Conservation (phyloP, 1,140 invertebrate genomes). For the Conus betulinus region DNA sequence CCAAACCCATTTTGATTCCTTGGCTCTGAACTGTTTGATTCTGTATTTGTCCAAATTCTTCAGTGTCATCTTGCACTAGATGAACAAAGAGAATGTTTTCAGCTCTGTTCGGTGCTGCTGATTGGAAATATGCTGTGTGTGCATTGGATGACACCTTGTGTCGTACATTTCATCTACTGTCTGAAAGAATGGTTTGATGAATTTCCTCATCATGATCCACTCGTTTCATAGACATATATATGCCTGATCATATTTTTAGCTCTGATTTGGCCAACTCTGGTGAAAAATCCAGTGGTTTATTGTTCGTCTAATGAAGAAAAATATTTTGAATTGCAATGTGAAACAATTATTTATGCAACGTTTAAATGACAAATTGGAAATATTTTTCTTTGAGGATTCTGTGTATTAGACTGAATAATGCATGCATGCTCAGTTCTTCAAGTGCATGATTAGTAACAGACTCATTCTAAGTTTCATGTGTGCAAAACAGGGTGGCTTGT, state of each 20-base stretch:
- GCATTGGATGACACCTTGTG: neutral
- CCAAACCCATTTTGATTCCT: neutral
- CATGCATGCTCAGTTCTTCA: neutral
- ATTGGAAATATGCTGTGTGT: constrained; percentile 1
- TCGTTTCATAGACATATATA: neutral
- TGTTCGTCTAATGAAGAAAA: no score
- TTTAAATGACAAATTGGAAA: no score
- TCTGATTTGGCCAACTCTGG: neutral
- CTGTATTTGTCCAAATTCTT: neutral
- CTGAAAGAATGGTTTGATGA: neutral
- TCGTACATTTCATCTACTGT: neutral
- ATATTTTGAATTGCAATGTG: no score
- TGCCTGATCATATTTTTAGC: neutral
- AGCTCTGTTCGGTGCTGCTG: neutral
- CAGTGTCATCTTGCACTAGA: neutral
- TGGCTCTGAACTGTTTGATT: neutral
- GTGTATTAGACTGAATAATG: neutral
- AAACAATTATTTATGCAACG: no score
- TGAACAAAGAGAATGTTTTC: neutral
- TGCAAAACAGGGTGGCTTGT: no score
- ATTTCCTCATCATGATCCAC: neutral
- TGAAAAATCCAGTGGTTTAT: neutral
- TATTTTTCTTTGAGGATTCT: neutral
- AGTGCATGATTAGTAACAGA: neutral
- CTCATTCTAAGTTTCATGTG: no score